These are phyloP conservation scores for Tenualosa ilisha DNA, from an alignment of 2,797 vertebrate genomes.

Conservation along the genomic window DNA sequence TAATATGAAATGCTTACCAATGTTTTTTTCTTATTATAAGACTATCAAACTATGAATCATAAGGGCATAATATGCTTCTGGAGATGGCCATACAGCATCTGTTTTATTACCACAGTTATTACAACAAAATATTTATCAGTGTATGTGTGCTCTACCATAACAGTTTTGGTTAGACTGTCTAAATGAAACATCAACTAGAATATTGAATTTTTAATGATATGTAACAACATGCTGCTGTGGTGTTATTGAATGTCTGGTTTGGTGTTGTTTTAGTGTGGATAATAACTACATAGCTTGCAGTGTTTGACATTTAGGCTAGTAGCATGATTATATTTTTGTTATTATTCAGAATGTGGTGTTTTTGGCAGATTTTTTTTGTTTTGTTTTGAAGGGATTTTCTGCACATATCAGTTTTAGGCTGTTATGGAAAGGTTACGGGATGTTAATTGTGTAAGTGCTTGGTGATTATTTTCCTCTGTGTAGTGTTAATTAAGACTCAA, in stretches of 20 bases:
- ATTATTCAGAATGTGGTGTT: not conserved
- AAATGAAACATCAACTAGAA: not conserved
- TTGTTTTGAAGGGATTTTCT: not conserved
- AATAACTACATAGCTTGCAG: not conserved
- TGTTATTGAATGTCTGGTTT: not conserved
- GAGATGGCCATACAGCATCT: no score
- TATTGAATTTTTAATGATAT: not conserved
- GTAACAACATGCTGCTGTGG: not conserved
- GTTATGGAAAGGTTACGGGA: not conserved
- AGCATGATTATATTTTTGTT: not conserved
- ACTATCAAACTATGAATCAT: no score
- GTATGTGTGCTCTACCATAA: not conserved
- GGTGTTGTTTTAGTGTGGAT: not conserved
- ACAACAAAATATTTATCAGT: not conserved
- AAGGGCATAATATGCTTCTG: no score
- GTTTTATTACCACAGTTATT: no score
- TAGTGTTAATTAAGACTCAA: not conserved
- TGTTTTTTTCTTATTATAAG: no score
- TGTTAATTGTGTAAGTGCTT: not conserved
- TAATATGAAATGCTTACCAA: not conserved
- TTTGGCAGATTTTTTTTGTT: not conserved
- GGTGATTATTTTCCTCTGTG: not conserved
- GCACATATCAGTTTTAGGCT: not conserved
- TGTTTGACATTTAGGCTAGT: not conserved
- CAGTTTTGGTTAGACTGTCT: not conserved